Percentiles rank a stretch among this genome's conserved stretches.
These are phyloP conservation scores for Aphelinus certus DNA, from an alignment of 1,140 invertebrate species.

Conservation along the genomic window DNA sequence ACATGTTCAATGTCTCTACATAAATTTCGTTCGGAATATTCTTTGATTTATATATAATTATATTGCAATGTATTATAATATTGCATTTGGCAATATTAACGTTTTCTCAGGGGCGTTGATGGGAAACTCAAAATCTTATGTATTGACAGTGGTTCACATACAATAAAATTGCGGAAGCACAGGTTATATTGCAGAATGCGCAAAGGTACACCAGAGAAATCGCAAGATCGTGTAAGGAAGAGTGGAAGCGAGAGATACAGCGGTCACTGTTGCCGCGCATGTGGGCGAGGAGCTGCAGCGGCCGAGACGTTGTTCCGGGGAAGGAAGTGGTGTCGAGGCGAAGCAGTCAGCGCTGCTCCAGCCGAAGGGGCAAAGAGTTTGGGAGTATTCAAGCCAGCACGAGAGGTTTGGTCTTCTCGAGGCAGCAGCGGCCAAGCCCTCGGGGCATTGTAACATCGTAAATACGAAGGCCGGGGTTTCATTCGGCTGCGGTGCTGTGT, in stretches of 20 bases:
- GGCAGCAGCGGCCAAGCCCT: slow-evolving; percentile 60
- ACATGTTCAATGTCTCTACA: too few species aligned
- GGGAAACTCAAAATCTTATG: too few species aligned
- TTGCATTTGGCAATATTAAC: too few species aligned
- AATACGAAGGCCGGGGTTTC: slow-evolving; percentile 56
- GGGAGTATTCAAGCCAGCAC: not conserved
- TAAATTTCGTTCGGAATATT: too few species aligned
- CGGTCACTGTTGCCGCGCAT: not conserved
- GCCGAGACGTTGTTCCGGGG: not conserved
- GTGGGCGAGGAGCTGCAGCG: not conserved
- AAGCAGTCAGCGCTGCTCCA: not conserved
- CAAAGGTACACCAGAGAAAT: too few species aligned
- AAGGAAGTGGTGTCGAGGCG: not conserved
- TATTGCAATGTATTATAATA: too few species aligned
- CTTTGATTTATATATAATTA: too few species aligned
- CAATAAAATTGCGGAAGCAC: too few species aligned
- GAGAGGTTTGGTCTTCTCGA: not conserved
- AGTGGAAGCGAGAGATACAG: not conserved
- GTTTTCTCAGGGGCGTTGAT: too few species aligned
- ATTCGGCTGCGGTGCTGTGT: slow-evolving; percentile 43
- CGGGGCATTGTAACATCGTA: slow-evolving; percentile 66
- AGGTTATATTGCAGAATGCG: too few species aligned
- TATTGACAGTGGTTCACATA: too few species aligned
- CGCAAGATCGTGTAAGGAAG: not conserved
- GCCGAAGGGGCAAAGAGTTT: not conserved